phyloP scores from a whole-genome alignment of 2,113 vertebrate species.

The Hypomesus transpacificus region DNA sequence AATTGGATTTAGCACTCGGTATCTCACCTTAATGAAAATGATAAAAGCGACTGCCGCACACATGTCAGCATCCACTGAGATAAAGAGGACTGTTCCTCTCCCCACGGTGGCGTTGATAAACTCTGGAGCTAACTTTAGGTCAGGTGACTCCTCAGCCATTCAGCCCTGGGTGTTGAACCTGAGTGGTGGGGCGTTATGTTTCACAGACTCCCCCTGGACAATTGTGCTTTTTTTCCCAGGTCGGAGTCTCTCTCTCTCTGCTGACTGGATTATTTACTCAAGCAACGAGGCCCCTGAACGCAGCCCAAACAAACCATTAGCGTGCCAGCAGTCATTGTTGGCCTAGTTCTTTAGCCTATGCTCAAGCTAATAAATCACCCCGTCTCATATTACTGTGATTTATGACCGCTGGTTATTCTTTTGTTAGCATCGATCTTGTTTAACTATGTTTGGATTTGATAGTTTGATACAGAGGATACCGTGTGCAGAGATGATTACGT shows the following conservation, averaged over 20 bases:
- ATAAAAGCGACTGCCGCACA: conserved; percentile 28
- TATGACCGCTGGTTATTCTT: conserved; percentile 9
- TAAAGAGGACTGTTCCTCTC: conserved; percentile 13
- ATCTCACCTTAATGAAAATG: conserved; percentile 72
- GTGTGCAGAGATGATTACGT: too few relatives aligned
- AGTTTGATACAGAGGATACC: neutral
- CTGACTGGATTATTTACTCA: conserved; percentile 1
- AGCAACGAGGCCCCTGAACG: neutral
- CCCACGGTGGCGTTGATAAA: conserved; percentile 14
- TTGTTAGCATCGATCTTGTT: conserved; percentile 36
- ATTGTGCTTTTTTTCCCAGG: conserved; percentile 24
- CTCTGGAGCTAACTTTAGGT: conserved; percentile 16
- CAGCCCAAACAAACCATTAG: conserved; percentile 3
- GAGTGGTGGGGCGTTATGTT: neutral
- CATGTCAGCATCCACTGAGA: conserved; percentile 46
- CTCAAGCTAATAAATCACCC: conserved; percentile 42
- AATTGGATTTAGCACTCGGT: conserved; percentile 75
- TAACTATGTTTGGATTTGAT: conserved; percentile 18
- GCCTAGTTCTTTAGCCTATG: conserved; percentile 3
- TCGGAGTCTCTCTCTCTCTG: neutral
- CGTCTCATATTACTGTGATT: conserved; percentile 13
- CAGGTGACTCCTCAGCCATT: conserved; percentile 36
- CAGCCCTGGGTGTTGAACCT: conserved; percentile 36
- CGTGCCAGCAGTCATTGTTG: neutral
- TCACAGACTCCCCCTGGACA: conserved; percentile 5